These are phyloP conservation scores for Brachyhypopomus occidentalis DNA, from an alignment of 2,113 vertebrate species.

Conservation along the genomic window DNA sequence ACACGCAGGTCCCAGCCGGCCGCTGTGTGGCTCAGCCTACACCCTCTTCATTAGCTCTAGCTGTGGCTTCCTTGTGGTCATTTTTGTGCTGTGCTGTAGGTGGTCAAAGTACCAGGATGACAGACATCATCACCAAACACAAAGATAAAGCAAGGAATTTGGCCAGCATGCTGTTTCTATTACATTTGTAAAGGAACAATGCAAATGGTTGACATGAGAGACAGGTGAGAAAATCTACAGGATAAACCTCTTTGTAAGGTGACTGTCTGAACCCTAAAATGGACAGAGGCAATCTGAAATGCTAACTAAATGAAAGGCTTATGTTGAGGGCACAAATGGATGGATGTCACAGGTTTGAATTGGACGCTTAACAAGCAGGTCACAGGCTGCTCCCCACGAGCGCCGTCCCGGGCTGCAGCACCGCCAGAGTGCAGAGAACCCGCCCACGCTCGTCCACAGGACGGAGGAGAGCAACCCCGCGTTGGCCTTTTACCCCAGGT, in stretches of 20 bases:
- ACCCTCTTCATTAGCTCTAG: too few species aligned
- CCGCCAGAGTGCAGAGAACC: constrained; percentile 7
- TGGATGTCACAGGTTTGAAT: constrained; percentile 33
- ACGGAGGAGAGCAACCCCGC: constrained; percentile 2
- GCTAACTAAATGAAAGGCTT: background rate
- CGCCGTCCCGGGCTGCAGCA: background rate
- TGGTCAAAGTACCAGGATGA: background rate
- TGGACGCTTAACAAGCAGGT: constrained; percentile 33
- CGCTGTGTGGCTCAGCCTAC: too few species aligned
- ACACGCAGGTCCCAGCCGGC: too few species aligned
- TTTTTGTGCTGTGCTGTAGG: too few species aligned
- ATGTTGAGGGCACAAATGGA: background rate
- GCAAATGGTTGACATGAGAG: background rate
- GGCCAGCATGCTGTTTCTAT: background rate
- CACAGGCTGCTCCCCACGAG: constrained; percentile 25
- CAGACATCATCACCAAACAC: background rate
- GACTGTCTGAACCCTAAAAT: background rate
- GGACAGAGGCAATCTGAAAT: background rate
- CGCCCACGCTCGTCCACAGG: background rate
- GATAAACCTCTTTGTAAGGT: background rate
- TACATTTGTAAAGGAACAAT: background rate
- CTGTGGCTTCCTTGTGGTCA: too few species aligned
- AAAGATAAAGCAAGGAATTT: background rate
- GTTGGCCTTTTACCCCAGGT: background rate
- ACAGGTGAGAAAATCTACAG: background rate